A percentile compares a stretch with the other conserved stretches of the same genome.
phyloP scores from a whole-genome alignment of 2,888 invertebrate species.

The Barypeithes pellucidus region DNA sequence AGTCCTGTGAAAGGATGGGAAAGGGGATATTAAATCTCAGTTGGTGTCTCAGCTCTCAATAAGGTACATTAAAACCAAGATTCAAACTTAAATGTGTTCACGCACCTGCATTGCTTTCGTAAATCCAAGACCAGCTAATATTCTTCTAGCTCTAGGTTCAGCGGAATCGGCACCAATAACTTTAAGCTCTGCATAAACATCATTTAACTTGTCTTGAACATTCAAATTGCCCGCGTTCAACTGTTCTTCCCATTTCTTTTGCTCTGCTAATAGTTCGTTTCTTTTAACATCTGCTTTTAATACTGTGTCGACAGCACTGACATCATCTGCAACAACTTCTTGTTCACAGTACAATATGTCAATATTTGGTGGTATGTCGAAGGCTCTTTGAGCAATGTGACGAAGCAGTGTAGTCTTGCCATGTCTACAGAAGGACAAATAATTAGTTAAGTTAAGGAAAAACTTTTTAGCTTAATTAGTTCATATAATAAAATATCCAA shows the following conservation, averaged over 20 bases:
- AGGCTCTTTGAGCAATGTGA: constrained; percentile 92
- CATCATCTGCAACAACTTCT: constrained; percentile 96
- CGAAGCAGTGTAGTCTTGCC: constrained; percentile 97
- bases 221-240: constrained; percentile 82
- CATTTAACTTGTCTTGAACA: constrained; percentile 86
- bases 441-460: not conserved
- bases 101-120: constrained; percentile 84
- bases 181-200: constrained; percentile 94
- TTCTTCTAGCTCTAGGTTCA: constrained; percentile 95
- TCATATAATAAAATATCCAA: too few relatives aligned
- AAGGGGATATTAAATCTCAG: too few relatives aligned
- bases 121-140: constrained; percentile 98
- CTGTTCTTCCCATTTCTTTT: constrained; percentile 84
- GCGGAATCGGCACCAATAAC: constrained; percentile 99
- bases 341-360: constrained; percentile 98
- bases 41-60: too few relatives aligned
- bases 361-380: constrained; percentile 96
- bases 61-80: too few relatives aligned
- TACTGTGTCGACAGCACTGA: constrained; percentile 94
- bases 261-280: constrained; percentile 85
- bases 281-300: constrained; percentile 95
- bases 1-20: too few relatives aligned
- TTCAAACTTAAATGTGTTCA: too few relatives aligned
- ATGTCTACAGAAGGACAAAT: constrained; percentile 76
- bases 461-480: too few relatives aligned